Base-by-base conservation (phyloP, 2,888 invertebrate genomes). In the Cylindroiulus punctatus region DNA sequence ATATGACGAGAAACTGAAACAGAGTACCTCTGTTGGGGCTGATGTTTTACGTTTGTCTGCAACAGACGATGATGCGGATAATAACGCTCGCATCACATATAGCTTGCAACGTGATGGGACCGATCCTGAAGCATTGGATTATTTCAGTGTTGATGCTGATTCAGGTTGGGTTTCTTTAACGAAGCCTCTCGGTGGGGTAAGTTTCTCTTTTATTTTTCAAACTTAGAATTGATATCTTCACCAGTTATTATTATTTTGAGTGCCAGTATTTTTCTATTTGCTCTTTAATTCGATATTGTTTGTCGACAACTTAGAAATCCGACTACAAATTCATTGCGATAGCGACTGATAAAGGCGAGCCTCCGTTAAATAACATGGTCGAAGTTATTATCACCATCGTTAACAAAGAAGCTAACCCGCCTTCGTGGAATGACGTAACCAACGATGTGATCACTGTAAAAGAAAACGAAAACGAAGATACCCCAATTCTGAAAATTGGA, bases 11-110 rank as follows among this genome's bases (percentile, higher is more conserved):
- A 95, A 95, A 88, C 95, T 97, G 89, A 95, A 96, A 86, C 95
- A 95, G 92, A 96, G 97, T 91, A 92, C 94, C 89, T 92, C 93
- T 87, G 93, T 93, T 87, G 94, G 93, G 22, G 92, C 93, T 86
- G 95, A 95, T 90, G 96, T 97, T 88, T 96, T 96, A 95, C 93
- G 96, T 90, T 95, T 97, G 90, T 96, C 97, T 87, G 97, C 97
- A 22, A 97, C 96, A 44, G 97, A 97, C 91, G 95, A 96, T 88
- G 98, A 98, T 90, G 96, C 97, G 90, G 96, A 97, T 19, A 94
- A 95, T 90, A 98, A 98, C 92, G 96, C 97, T 87, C 94, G 94
- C 89, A 94, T 98, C 17, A 93, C 93, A 88, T 98, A 97, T 90
- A 91, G 90, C 47, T 89, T 93, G 47, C 90, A 91, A 32, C 89